Evolutionary conservation across 2,888 invertebrate genomes (phyloP).

Genomic region (Alentia gelatinosa): DNA sequence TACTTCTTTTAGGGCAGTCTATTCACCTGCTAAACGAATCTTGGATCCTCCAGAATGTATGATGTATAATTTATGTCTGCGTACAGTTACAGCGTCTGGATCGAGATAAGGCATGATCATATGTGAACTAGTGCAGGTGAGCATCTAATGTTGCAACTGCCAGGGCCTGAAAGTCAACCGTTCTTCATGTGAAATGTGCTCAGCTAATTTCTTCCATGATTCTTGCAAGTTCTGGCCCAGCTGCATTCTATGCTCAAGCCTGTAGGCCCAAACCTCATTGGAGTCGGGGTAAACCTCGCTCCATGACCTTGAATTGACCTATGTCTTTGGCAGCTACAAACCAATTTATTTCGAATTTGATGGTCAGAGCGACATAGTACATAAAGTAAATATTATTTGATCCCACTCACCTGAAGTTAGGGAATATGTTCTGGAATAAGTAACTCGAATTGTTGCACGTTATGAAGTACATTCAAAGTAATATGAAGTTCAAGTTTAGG

Average conservation of each 20-base stretch:
- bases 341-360: not conserved
- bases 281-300: not conserved
- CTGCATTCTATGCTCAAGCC: not conserved
- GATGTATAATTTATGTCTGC: not conserved
- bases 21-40: not conserved
- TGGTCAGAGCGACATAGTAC: too few relatives aligned
- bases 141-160: constrained; percentile 28
- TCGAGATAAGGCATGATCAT: not conserved
- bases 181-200: not conserved
- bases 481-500: too few relatives aligned
- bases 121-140: not conserved
- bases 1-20: not conserved
- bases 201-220: not conserved
- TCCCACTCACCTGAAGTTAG: too few relatives aligned
- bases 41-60: not conserved
- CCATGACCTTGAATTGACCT: not conserved
- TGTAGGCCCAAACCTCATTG: not conserved
- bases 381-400: too few relatives aligned
- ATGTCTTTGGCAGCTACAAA: not conserved
- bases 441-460: too few relatives aligned
- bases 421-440: too few relatives aligned
- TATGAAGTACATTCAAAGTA: too few relatives aligned
- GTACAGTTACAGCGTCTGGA: not conserved
- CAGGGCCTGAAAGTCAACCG: not conserved
- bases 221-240: not conserved